Conservation (phyloP, 2,888 invertebrate genomes). For the Leptopilina syphax region DNA sequence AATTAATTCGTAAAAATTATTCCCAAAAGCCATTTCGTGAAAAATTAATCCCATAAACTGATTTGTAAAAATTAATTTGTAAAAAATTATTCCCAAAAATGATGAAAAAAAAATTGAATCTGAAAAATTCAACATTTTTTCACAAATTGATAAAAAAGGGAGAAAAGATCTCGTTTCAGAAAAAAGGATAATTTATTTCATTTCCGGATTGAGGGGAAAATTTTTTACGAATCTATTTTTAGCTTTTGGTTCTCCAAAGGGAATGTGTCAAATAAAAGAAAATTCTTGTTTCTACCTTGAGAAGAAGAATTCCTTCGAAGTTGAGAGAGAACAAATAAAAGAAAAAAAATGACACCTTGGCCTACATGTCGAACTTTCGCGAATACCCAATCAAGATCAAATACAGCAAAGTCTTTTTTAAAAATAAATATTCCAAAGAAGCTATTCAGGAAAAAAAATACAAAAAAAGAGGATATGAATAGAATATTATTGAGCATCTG, state of each 20-base stretch:
- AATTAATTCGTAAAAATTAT: not conserved
- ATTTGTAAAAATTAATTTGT: no score
- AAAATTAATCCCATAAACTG: no score
- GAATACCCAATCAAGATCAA: slow-evolving; percentile 33
- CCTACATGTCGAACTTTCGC: slow-evolving; percentile 29
- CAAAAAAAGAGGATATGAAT: not conserved
- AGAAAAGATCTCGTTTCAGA: not conserved
- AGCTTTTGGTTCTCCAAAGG: not conserved
- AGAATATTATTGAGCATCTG: not conserved
- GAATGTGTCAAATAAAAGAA: slow-evolving; percentile 22
- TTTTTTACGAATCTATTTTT: not conserved
- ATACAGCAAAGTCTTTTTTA: slow-evolving; percentile 3
- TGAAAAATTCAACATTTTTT: no score
- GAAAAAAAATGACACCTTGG: slow-evolving; percentile 31
- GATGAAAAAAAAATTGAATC: not conserved
- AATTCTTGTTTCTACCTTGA: slow-evolving; percentile 26
- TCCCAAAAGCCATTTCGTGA: not conserved
- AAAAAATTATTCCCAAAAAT: not conserved
- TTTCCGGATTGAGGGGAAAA: not conserved
- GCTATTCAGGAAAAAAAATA: slow-evolving; percentile 5
- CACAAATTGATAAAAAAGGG: not conserved
- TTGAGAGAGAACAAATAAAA: slow-evolving; percentile 27
- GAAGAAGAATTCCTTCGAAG: slow-evolving; percentile 31
- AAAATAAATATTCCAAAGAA: not conserved
- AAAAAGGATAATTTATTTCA: not conserved